Percentiles rank a stretch among this genome's conserved stretches.
Conservation (phyloP, 2,888 invertebrate species). For the Epinotia bilunana region DNA sequence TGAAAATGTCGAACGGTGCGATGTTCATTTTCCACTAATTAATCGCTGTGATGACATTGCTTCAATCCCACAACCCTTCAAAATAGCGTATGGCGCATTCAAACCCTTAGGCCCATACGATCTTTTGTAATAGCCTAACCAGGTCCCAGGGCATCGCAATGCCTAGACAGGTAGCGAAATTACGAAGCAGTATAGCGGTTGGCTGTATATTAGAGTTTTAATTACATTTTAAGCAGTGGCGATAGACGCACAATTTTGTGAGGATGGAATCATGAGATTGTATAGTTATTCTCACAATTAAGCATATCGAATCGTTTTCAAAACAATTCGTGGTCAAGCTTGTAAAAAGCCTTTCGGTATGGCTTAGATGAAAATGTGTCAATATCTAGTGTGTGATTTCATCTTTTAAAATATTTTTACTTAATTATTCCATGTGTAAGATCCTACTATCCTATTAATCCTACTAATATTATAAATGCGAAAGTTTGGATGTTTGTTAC, state of each 20-base stretch:
- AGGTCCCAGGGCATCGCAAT: constrained; percentile 57
- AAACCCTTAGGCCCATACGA: constrained; percentile 30
- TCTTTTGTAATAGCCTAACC: constrained; percentile 35
- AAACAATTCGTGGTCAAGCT: background rate
- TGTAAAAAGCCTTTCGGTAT: background rate
- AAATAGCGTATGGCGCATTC: constrained; percentile 25
- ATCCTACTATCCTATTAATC: too few relatives aligned
- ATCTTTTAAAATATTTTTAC: too few relatives aligned
- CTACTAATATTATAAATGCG: too few relatives aligned
- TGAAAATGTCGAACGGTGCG: constrained; percentile 79
- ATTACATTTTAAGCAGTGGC: constrained; percentile 29
- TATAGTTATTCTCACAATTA: constrained; percentile 10
- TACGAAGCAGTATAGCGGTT: constrained; percentile 15
- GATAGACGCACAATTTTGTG: constrained; percentile 30
- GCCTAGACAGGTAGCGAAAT: constrained; percentile 47
- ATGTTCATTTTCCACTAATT: constrained; percentile 84
- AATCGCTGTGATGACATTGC: constrained; percentile 80
- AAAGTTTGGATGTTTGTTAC: too few relatives aligned
- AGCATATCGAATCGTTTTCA: background rate
- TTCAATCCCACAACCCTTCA: constrained; percentile 47
- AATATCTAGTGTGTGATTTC: too few relatives aligned
- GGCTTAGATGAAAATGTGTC: background rate
- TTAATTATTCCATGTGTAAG: too few relatives aligned
- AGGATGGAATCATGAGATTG: constrained; percentile 17
- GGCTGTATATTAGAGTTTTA: constrained; percentile 26